phyloP scores from a whole-genome alignment of 2,888 invertebrate species.

The Hyposoter dolosus region DNA sequence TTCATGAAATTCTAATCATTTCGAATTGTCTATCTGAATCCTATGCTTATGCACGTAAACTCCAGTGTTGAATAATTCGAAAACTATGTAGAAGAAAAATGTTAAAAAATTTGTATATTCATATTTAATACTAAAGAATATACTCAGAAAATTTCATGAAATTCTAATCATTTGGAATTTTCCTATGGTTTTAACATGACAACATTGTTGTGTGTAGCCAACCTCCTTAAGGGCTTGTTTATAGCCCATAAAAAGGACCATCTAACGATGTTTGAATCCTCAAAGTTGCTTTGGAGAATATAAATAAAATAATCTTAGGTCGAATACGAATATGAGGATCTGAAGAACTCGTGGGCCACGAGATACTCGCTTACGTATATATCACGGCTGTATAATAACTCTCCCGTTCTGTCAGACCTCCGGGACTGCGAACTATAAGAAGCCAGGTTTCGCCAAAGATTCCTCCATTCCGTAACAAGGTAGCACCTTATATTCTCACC shows the following conservation, averaged over 20 bases:
- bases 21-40: too few species aligned
- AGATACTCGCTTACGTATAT: not conserved
- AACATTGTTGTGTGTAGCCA: too few species aligned
- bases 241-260: not conserved
- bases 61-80: too few species aligned
- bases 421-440: constrained; percentile 68
- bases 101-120: too few species aligned
- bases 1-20: too few species aligned
- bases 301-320: constrained; percentile 1
- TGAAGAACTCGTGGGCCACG: not conserved
- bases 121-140: too few species aligned
- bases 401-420: constrained; percentile 55
- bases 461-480: constrained; percentile 70
- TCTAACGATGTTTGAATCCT: not conserved
- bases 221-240: not conserved
- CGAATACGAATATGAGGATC: not conserved
- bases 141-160: too few species aligned
- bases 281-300: not conserved
- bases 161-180: too few species aligned
- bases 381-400: constrained; percentile 30
- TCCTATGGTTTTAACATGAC: too few species aligned
- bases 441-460: constrained; percentile 68
- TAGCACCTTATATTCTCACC: constrained; percentile 63
- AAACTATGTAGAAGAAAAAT: too few species aligned
- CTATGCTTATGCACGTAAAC: too few species aligned